A percentile compares a stretch with the other conserved stretches of the same genome.
Evolutionary conservation across 2,113 vertebrate genomes (phyloP).

Genomic region (Embiotoca jacksoni): DNA sequence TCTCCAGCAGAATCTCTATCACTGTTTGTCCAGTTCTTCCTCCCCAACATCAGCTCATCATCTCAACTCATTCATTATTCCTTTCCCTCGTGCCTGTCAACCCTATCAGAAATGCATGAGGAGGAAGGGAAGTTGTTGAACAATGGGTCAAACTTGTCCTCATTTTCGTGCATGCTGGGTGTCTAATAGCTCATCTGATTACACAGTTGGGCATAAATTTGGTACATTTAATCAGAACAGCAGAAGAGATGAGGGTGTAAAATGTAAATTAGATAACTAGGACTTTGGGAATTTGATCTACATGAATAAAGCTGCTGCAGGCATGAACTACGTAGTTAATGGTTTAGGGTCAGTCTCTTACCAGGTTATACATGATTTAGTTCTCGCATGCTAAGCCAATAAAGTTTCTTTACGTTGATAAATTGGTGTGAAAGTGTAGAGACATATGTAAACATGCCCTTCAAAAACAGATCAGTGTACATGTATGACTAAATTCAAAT

Average conservation of each 20-base stretch:
- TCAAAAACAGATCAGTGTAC: background rate
- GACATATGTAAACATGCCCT: too few species aligned
- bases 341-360: background rate
- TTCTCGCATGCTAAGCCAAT: too few species aligned
- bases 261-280: background rate
- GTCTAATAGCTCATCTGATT: constrained; percentile 35
- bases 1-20: background rate
- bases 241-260: background rate
- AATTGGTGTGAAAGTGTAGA: too few species aligned
- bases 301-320: background rate
- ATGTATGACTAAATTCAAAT: constrained; percentile 19
- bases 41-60: constrained; percentile 11
- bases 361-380: too few species aligned
- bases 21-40: constrained; percentile 22
- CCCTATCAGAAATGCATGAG: background rate
- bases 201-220: constrained; percentile 23
- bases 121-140: background rate
- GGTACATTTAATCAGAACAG: background rate
- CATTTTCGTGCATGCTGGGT: background rate
- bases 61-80: constrained; percentile 25
- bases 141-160: constrained; percentile 7
- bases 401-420: too few species aligned
- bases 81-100: background rate
- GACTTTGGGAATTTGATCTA: background rate
- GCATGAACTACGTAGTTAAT: background rate